phyloP scores from a whole-genome alignment of 2,113 vertebrate species.

The Globicephala melas region DNA sequence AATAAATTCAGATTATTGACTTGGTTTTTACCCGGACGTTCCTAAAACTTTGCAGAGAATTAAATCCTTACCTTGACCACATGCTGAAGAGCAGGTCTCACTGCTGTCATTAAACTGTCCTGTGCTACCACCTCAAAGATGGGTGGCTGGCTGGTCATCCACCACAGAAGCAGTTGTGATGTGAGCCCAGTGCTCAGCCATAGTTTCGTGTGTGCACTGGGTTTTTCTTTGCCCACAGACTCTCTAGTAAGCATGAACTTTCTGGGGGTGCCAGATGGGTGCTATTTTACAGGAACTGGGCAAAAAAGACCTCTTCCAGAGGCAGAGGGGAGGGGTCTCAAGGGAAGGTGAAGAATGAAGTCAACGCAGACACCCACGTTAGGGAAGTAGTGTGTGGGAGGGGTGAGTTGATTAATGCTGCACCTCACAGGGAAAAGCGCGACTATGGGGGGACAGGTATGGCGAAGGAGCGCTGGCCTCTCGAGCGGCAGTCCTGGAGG shows the following conservation, averaged over 20 bases:
- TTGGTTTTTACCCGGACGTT: background rate
- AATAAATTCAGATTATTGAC: background rate
- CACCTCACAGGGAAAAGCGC: too few relatives aligned
- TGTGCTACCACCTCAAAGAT: constrained; percentile 95
- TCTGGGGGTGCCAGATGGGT: background rate
- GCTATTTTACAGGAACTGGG: background rate
- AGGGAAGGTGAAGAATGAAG: too few relatives aligned
- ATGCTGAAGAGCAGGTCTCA: constrained; percentile 92
- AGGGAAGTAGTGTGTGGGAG: too few relatives aligned
- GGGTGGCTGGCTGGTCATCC: constrained; percentile 83
- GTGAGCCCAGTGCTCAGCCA: constrained; percentile 93
- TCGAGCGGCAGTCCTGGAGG: too few relatives aligned
- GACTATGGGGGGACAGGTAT: too few relatives aligned
- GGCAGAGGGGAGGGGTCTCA: too few relatives aligned
- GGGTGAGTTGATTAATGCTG: too few relatives aligned
- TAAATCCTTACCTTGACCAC: constrained; percentile 87
- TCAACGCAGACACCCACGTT: too few relatives aligned
- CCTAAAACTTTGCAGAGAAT: background rate
- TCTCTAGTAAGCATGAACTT: constrained; percentile 45
- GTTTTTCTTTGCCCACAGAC: constrained; percentile 20
- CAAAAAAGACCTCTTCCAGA: background rate
- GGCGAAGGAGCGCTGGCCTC: too few relatives aligned
- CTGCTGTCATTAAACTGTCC: constrained; percentile 93
- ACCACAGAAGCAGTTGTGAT: constrained; percentile 82
- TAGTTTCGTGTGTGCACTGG: constrained; percentile 51